Evolutionary conservation across 2,113 vertebrate genomes (phyloP).

Genomic region (Empidonax traillii): DNA sequence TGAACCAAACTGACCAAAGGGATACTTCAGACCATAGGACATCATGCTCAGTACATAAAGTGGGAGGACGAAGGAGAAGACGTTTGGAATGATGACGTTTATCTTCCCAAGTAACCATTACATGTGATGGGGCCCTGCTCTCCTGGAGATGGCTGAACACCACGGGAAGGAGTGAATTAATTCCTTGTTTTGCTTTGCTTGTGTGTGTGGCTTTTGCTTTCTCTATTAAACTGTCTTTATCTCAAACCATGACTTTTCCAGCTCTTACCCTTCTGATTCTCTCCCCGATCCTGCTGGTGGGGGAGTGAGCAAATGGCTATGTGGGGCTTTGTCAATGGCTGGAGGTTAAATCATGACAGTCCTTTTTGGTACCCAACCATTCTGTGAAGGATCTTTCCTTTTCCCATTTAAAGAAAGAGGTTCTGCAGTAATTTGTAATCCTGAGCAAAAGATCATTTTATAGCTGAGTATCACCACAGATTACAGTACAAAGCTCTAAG

Average conservation of each 20-base stretch:
- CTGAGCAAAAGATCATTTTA: neutral
- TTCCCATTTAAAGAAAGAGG: rapidly evolving
- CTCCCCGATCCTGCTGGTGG: rapidly evolving
- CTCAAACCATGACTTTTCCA: neutral
- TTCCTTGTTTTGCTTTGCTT: neutral
- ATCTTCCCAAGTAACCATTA: neutral
- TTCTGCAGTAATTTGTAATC: neutral
- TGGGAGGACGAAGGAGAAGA: too few relatives aligned
- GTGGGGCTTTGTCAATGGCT: neutral
- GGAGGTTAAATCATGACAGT: neutral
- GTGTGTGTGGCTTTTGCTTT: neutral
- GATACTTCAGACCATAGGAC: neutral
- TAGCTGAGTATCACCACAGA: neutral
- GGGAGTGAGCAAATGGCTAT: rapidly evolving
- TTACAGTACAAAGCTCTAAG: neutral
- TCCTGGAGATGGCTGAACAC: neutral
- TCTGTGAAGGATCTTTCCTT: neutral
- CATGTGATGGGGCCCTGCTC: rapidly evolving
- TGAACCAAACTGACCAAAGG: neutral
- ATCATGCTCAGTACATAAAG: neutral
- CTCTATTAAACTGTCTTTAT: neutral
- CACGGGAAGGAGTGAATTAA: neutral
- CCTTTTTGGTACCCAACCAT: neutral
- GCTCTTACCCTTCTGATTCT: neutral
- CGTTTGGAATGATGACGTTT: neutral